A percentile compares a stretch with the other conserved stretches of the same genome.
phyloP scores from a whole-genome alignment of 2,113 vertebrate species.

The Elgaria multicarinata region DNA sequence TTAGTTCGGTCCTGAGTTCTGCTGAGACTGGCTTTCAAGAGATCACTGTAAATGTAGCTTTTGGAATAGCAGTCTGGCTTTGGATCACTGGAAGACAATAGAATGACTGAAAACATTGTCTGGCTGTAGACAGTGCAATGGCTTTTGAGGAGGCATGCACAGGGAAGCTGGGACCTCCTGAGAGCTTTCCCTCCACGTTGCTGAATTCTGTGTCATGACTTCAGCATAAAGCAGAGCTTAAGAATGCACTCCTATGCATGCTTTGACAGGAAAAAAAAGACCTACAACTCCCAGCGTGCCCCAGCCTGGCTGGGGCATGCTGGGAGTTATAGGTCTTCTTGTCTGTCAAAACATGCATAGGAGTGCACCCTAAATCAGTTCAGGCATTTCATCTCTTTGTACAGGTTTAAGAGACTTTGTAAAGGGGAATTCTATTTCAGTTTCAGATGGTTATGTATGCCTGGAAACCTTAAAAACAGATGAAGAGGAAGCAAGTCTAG shows the following conservation, averaged over 20 bases:
- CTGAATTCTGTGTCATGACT: background rate
- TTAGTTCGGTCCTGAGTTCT: background rate
- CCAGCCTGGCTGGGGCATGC: no score
- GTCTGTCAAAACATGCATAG: no score
- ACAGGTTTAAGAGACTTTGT: background rate
- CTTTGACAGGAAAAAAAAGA: no score
- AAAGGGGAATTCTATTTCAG: slow-evolving; percentile 12
- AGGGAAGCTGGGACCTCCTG: background rate
- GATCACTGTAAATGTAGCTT: background rate
- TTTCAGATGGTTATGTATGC: slow-evolving; percentile 75
- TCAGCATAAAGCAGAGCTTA: background rate
- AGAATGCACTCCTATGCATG: no score
- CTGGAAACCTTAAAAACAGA: slow-evolving; percentile 71
- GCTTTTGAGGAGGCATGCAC: background rate
- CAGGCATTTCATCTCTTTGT: background rate
- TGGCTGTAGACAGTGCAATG: background rate
- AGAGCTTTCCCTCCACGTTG: background rate
- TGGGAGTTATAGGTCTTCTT: no score
- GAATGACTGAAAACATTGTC: background rate
- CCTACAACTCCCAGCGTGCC: no score
- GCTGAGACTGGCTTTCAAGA: background rate
- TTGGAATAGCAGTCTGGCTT: background rate
- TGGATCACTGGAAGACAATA: background rate
- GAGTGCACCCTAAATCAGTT: background rate
- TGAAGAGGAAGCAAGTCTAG: slow-evolving; percentile 73